A percentile compares a stretch with the other conserved stretches of the same genome.
Conservation (phyloP, 2,888 invertebrate species). For the Tribolium freemani region DNA sequence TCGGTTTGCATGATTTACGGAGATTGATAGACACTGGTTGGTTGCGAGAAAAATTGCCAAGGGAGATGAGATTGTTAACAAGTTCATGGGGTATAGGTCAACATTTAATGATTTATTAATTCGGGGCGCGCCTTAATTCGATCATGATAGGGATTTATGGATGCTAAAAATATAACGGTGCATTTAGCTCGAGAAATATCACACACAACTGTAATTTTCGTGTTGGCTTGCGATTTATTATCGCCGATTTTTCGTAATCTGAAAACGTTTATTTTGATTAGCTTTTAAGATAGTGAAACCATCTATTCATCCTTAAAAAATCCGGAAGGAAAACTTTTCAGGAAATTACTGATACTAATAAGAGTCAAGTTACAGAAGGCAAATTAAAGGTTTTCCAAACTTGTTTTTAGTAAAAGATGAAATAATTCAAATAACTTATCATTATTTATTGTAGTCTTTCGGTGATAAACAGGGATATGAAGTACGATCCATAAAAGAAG, state of each 20-base stretch:
- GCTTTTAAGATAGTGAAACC: no score
- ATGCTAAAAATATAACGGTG: conserved; percentile 19
- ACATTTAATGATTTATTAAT: conserved; percentile 3
- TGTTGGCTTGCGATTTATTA: conserved; percentile 6
- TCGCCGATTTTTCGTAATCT: neutral
- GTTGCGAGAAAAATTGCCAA: neutral
- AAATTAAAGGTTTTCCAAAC: no score
- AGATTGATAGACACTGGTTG: conserved; percentile 10
- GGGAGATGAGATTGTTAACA: neutral
- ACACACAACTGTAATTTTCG: conserved; percentile 3
- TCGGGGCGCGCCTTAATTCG: conserved; percentile 6
- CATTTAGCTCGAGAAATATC: conserved; percentile 4
- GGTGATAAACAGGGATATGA: no score
- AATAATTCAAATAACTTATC: no score
- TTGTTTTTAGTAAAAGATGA: no score
- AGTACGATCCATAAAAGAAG: no score
- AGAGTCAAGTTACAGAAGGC: no score
- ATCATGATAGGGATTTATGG: conserved; percentile 9
- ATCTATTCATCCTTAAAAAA: no score
- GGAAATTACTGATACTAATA: no score
- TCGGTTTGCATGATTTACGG: conserved; percentile 18
- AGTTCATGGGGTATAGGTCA: neutral
- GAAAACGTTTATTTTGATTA: no score
- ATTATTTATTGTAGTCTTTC: no score
- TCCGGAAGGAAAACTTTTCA: no score